A percentile compares a stretch with the other conserved stretches of the same genome.
Conservation (phyloP, 92 coral and sea anemone genomes). For the Zoanthus sociatus region DNA sequence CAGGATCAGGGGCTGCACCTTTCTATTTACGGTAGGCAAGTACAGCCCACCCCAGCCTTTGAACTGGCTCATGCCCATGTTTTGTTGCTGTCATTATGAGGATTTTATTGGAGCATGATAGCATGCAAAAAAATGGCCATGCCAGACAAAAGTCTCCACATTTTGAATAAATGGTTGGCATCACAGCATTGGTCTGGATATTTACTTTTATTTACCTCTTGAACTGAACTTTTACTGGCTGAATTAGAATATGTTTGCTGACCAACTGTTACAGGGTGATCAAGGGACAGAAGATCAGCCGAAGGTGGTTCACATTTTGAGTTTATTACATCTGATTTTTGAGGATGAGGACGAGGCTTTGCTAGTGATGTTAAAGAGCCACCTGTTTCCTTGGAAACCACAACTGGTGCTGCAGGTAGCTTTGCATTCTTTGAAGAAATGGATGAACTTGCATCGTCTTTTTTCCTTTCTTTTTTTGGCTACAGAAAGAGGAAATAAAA, state of each 20-base stretch:
- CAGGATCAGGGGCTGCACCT: too few species aligned
- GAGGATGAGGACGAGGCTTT: conserved; percentile 33
- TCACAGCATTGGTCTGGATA: too few species aligned
- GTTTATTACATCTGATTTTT: neutral
- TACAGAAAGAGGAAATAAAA: neutral
- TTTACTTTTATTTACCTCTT: neutral
- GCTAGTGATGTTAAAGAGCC: neutral
- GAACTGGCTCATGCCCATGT: too few species aligned
- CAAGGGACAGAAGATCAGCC: conserved; percentile 43
- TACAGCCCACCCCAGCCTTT: too few species aligned
- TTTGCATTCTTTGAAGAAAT: conserved; percentile 22
- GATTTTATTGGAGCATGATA: too few species aligned
- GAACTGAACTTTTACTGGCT: neutral
- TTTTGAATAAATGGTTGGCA: too few species aligned
- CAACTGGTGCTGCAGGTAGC: neutral
- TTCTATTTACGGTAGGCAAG: too few species aligned
- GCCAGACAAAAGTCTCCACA: too few species aligned
- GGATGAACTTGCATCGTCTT: neutral
- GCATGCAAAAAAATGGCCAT: too few species aligned
- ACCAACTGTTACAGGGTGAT: conserved; percentile 5
- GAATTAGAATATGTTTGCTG: neutral
- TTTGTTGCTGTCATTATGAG: too few species aligned
- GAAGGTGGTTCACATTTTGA: conserved; percentile 22
- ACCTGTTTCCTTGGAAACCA: neutral
- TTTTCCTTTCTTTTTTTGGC: conserved; percentile 43